Percentiles rank a stretch among this genome's conserved stretches.
Evolutionary conservation across 1,140 invertebrate species (phyloP).

Genomic region (Hermatobates lingyangjiaoensis): DNA sequence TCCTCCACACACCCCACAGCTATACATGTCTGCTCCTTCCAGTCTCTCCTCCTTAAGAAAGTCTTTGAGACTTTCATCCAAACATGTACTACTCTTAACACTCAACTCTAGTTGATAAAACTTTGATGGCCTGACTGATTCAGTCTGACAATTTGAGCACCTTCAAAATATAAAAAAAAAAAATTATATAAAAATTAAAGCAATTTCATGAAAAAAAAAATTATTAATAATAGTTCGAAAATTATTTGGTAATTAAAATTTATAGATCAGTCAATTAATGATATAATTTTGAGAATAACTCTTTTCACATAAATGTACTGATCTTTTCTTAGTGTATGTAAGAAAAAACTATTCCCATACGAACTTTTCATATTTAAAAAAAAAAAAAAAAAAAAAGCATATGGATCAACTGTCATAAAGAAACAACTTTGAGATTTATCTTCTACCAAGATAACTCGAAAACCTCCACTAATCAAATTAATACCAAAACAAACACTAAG

Average conservation of each 20-base stretch:
- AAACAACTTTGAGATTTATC: too few species aligned
- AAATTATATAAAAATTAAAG: neutral
- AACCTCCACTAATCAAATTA: too few species aligned
- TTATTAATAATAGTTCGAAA: neutral
- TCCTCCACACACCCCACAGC: slow-evolving; percentile 35
- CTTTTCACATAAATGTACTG: too few species aligned
- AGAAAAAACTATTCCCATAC: too few species aligned
- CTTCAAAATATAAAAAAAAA: slow-evolving; percentile 23
- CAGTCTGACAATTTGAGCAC: slow-evolving; percentile 37
- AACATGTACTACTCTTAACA: slow-evolving; percentile 31
- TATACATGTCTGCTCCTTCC: slow-evolving; percentile 44
- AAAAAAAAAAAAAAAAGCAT: too few species aligned
- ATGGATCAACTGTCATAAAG: too few species aligned
- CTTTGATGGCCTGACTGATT: slow-evolving; percentile 34
- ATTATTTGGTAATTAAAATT: neutral
- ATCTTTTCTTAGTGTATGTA: too few species aligned
- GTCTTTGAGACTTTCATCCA: slow-evolving; percentile 39
- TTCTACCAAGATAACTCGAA: too few species aligned
- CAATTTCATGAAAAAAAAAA: slow-evolving; percentile 3
- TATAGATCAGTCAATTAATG: slow-evolving; percentile 2
- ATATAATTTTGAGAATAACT: too few species aligned
- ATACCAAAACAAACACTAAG: too few species aligned
- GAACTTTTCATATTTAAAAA: too few species aligned
- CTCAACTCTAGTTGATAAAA: slow-evolving; percentile 50
- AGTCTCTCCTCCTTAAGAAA: slow-evolving; percentile 43